These are phyloP conservation scores for Rhinella marina DNA, from an alignment of 2,797 vertebrate genomes.

Conservation along the genomic window DNA sequence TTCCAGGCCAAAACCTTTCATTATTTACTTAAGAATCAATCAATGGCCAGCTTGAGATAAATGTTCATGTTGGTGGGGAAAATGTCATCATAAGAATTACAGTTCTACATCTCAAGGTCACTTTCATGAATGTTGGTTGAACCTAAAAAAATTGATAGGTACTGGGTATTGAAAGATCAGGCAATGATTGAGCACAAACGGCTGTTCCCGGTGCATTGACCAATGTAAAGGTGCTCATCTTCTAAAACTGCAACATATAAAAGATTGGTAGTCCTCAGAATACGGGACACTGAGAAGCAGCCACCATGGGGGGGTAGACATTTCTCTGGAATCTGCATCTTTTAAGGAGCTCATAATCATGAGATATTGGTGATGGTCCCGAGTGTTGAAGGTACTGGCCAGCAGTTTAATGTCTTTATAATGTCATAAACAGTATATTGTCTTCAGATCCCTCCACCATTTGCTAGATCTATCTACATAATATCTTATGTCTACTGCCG, in stretches of 20 bases:
- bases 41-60: constrained; percentile 8
- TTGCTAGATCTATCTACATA: not conserved
- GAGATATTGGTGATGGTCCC: not conserved
- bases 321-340: no score
- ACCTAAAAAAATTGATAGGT: not conserved
- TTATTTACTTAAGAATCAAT: constrained; percentile 52
- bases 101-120: not conserved
- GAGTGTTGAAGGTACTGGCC: not conserved
- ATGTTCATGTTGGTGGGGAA: constrained; percentile 12
- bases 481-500: not conserved
- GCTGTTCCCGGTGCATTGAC: no score
- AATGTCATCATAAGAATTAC: not conserved
- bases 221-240: no score
- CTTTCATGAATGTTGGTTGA: not conserved
- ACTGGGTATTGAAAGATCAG: not conserved
- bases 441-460: no score
- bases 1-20: constrained; percentile 63
- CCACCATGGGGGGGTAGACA: no score
- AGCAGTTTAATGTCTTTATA: not conserved
- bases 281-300: not conserved
- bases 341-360: no score
- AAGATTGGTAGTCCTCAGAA: not conserved
- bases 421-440: no score
- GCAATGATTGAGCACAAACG: no score
- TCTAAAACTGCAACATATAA: not conserved